Base-by-base conservation (phyloP, 2,888 invertebrate species). In the Perizoma flavofasciatum region DNA sequence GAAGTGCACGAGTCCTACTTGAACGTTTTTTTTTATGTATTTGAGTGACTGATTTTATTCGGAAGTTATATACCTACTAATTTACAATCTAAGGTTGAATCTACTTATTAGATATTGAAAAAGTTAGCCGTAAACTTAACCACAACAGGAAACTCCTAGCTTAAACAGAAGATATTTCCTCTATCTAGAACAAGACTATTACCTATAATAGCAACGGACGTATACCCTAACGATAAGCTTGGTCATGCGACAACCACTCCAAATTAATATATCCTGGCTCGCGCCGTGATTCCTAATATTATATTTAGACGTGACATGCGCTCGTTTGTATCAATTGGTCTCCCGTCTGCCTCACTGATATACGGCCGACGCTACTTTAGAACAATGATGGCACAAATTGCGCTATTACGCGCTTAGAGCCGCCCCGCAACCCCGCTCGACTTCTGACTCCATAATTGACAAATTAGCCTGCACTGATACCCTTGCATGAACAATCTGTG, bases 281-380 rank as follows among this genome's bases (percentile, higher is more conserved):
- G 89, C 90, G 92, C 90, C 89, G 92, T 88, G 92, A 92, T 92
- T 92, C 92, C 90, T 91, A 92, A 92, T 92, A 92, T 92, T 92
- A 92, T 92, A 92, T 92, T 91, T 92, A 92, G 92, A 91, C 90
- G 86, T 91, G 92, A 92, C 92, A 91, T 85, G 84, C 85, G 88
- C 90, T 90, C 92, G 88, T 92, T 92, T 92, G 89, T 92, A 89
- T 89, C 92, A 92, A 92, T 92, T 92, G 92, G 81, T 79, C 83
- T 84, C 22, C 22, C 86, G 90, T 90, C 91, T 90, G 86, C 86
- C 79, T 77, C 81, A 75, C 89, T 92, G 91, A 92, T 91, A 86
- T 88, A 91, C 88, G 88, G 86, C 85, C 85, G 85, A 86, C 86
- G 84, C 89, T 91, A 92, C 91, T 90, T 91, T 90, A 89, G 85